These are phyloP conservation scores for Picathartes gymnocephalus DNA, from an alignment of 2,113 vertebrate species.

Conservation along the genomic window DNA sequence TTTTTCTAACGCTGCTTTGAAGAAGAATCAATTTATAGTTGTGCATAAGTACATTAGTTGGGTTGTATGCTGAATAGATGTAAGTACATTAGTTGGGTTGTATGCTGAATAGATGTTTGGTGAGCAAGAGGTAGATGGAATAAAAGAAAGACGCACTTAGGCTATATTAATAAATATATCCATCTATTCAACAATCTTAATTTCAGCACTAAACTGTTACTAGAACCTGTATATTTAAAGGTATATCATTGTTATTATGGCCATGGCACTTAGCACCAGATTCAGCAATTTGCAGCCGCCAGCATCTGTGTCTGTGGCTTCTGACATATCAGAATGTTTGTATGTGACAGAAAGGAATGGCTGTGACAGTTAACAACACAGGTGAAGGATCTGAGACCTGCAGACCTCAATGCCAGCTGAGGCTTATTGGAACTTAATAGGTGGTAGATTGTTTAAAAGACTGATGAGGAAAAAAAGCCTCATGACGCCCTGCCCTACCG, in stretches of 20 bases:
- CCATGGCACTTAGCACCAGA: neutral
- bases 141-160: neutral
- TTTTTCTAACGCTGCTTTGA: neutral
- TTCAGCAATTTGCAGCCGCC: neutral
- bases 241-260: neutral
- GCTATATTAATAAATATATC: neutral
- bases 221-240: neutral
- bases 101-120: neutral
- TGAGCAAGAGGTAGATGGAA: neutral
- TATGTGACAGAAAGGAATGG: neutral
- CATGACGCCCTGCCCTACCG: fast-evolving
- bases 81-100: neutral
- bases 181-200: neutral
- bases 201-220: neutral
- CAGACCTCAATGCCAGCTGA: neutral
- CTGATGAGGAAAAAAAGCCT: neutral
- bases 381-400: neutral
- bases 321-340: neutral
- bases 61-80: neutral
- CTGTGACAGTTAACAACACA: neutral
- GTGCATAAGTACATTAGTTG: neutral
- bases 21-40: neutral
- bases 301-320: neutral
- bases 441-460: neutral
- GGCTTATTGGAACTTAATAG: neutral